Conservation (phyloP, 2,797 vertebrate genomes). For the Poeciliopsis gracilis region DNA sequence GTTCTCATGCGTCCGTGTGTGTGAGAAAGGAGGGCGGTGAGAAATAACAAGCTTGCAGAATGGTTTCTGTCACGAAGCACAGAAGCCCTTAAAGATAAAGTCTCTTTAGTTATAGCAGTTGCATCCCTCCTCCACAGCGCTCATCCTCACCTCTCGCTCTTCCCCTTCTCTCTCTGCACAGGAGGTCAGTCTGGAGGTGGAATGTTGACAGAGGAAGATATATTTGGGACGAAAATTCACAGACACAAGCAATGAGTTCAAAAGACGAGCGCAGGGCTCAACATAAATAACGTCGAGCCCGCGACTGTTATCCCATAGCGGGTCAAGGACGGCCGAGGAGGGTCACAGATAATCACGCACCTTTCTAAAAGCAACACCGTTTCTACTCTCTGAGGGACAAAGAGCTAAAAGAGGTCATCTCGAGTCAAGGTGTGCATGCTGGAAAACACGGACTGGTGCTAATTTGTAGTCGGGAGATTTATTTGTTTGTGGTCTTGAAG, state of each 20-base stretch:
- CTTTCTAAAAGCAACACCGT: slow-evolving; percentile 51
- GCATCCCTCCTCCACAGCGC: slow-evolving; percentile 22
- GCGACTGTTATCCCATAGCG: slow-evolving; percentile 28
- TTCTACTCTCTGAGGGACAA: slow-evolving; percentile 36
- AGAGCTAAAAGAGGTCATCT: slow-evolving; percentile 41
- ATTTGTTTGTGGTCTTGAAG: slow-evolving; percentile 62
- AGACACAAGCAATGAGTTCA: slow-evolving; percentile 49
- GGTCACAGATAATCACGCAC: slow-evolving; percentile 42
- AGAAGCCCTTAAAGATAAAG: slow-evolving; percentile 16
- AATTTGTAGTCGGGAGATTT: slow-evolving; percentile 54
- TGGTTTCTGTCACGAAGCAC: slow-evolving; percentile 45
- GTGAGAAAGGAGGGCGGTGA: slow-evolving; percentile 60
- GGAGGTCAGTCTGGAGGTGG: slow-evolving; percentile 51
- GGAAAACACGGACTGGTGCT: slow-evolving; percentile 33
- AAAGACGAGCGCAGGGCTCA: slow-evolving; percentile 35
- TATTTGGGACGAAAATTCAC: slow-evolving; percentile 50
- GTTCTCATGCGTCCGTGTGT: slow-evolving; percentile 15
- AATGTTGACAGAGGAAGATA: slow-evolving; percentile 75
- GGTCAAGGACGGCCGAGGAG: slow-evolving; percentile 50
- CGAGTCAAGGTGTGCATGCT: slow-evolving; percentile 40
- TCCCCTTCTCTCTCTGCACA: slow-evolving; percentile 27
- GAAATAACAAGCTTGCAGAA: slow-evolving; percentile 64
- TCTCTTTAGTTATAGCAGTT: slow-evolving; percentile 3
- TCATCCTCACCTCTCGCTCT: slow-evolving; percentile 28
- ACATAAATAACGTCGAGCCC: slow-evolving; percentile 54